Evolutionary conservation across 2,888 invertebrate genomes (phyloP), one percentile per base, ranked within the genome.

Genomic region (Caradrina clavipalpis): DNA sequence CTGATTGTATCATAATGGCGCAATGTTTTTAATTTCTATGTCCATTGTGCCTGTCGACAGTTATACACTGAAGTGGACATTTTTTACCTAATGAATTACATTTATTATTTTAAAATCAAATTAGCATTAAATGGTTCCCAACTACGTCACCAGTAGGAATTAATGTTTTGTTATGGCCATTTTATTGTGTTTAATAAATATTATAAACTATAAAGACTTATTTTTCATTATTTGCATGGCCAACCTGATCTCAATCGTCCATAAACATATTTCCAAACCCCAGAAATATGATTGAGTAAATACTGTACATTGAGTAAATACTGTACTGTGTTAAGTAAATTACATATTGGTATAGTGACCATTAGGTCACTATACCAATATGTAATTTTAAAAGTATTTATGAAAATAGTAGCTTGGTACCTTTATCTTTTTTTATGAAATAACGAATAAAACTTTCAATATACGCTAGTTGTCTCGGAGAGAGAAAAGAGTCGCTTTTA

Each of bases 151-250:
- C 78, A 81, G 71, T 75, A 80, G 74, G 65, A 80, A 77, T 83
- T 57, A 83, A 83, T 81, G 74, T 83, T 85, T 88, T 85, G 86
- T 88, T 87, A 84, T 83, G 82, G 86, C 80, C 80, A 84, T 83
- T 86, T 81, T 85, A 83, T 81, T 83, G 80, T 80, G 80, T 84
- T 82, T 79, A 85, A 78, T 86, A 80, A 82, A 87, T 81, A 83
- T 59, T 81, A 73, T 68, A 53, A 84, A 81, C n/a, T 61, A 70
- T 60, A 64, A 26, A 42, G 50, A 19, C 2, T 17, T 19, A 8
- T 42, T 59, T 54, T 59, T 19, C 49, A 5, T 47, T 2, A 42
- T 58, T 54, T n/a, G 15, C n/a, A 0, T 35, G 55, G 6, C 6
- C 5, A 19, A 11, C 5, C 2, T 19, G 17, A 5, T 31, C 13